Percentiles rank a stretch among this genome's conserved stretches.
phyloP scores from a whole-genome alignment of 1,140 invertebrate genomes.

The Zaprionus tsacasi region DNA sequence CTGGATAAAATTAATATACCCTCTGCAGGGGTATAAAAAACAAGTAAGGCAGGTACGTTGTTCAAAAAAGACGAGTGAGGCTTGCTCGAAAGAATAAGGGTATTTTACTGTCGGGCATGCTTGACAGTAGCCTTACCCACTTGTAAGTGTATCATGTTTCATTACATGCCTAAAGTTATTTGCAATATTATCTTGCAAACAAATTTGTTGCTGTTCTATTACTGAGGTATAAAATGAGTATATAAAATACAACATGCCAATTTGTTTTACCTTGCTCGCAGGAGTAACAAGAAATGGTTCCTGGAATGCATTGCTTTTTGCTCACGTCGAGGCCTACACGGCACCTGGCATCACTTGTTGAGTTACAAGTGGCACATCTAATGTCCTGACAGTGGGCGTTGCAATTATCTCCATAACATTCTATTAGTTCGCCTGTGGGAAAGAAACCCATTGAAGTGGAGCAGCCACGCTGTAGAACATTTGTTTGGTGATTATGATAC shows the following conservation, averaged over 20 bases:
- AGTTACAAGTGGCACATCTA: constrained; percentile 64
- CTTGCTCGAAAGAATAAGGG: too few species aligned
- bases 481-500: constrained; percentile 63
- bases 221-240: too few species aligned
- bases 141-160: too few species aligned
- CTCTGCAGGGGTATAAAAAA: too few species aligned
- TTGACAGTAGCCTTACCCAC: too few species aligned
- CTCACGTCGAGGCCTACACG: constrained; percentile 44
- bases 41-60: too few species aligned
- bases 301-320: constrained; percentile 43
- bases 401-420: constrained; percentile 72
- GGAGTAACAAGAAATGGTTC: constrained; percentile 65
- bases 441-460: constrained; percentile 71
- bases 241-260: constrained; percentile 26
- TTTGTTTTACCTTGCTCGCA: constrained; percentile 71
- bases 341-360: constrained; percentile 60
- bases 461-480: constrained; percentile 68
- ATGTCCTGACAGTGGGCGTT: constrained; percentile 69
- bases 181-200: too few species aligned
- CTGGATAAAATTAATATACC: too few species aligned
- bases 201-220: too few species aligned
- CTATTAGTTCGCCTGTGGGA: constrained; percentile 56
- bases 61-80: too few species aligned
- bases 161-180: too few species aligned
- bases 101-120: too few species aligned